Conservation (phyloP, 2,888 invertebrate species). For the Ecdyonurus torrentis region DNA sequence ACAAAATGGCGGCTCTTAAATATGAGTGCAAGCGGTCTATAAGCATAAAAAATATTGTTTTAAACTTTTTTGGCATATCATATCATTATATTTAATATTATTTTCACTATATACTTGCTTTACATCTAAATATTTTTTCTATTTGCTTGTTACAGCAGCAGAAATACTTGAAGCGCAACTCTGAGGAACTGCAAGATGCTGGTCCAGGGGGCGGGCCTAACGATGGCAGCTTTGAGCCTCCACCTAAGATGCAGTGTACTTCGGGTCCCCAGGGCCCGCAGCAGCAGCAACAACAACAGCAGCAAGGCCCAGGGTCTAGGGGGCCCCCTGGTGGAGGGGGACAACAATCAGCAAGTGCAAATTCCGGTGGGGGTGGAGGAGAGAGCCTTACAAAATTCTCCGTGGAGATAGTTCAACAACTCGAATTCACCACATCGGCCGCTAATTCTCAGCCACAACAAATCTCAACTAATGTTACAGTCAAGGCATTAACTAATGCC, state of each 20-base stretch:
- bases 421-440: conserved; percentile 75
- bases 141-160: conserved; percentile 47
- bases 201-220: conserved; percentile 16
- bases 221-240: conserved; percentile 25
- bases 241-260: conserved; percentile 33
- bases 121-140: not conserved
- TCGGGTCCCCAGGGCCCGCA: conserved; percentile 30
- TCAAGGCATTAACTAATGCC: conserved; percentile 60
- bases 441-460: conserved; percentile 78
- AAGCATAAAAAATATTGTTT: too few relatives aligned
- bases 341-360: conserved; percentile 13
- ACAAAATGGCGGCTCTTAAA: too few relatives aligned
- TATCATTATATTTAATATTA: too few relatives aligned
- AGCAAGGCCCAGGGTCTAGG: conserved; percentile 20
- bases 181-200: conserved; percentile 42
- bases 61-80: too few relatives aligned
- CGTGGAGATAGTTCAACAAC: conserved; percentile 81
- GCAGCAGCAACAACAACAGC: conserved; percentile 28
- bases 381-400: conserved; percentile 57
- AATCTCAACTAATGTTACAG: conserved; percentile 83
- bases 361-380: conserved; percentile 19
- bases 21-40: too few relatives aligned
- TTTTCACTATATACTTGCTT: not conserved
- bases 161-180: conserved; percentile 62
- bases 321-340: conserved; percentile 29